Conservation (phyloP, 2,888 invertebrate species). For the Erynnis tages region DNA sequence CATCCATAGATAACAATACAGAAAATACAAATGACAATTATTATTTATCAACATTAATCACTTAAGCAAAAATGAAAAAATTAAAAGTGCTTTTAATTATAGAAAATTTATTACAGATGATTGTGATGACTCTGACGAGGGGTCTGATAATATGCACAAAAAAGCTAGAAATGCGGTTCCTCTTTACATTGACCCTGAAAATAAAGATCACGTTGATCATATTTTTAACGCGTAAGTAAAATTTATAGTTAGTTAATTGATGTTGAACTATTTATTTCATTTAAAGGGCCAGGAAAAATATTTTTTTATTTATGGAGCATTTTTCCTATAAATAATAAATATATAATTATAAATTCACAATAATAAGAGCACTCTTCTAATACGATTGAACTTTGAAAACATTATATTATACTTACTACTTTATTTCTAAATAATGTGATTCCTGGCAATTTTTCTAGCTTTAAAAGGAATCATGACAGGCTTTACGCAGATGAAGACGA, state of each 20-base stretch:
- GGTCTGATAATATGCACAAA: conserved; percentile 32
- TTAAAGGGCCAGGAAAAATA: too few species aligned
- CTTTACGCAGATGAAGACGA: conserved; percentile 44
- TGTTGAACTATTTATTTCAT: too few species aligned
- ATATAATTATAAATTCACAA: too few species aligned
- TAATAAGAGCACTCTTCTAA: too few species aligned
- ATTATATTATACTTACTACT: neutral
- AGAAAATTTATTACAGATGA: conserved; percentile 25
- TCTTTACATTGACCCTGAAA: conserved; percentile 40
- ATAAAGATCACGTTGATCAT: conserved; percentile 49
- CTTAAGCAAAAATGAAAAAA: neutral
- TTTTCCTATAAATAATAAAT: too few species aligned
- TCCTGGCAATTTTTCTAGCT: conserved; percentile 37
- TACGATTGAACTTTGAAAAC: too few species aligned
- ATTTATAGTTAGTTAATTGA: neutral
- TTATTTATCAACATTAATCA: too few species aligned
- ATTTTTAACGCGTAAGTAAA: conserved; percentile 52
- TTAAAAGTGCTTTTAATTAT: neutral
- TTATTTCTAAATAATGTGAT: neutral
- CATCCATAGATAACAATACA: too few species aligned
- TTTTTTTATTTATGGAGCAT: neutral
- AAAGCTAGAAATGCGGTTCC: conserved; percentile 31
- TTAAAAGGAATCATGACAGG: conserved; percentile 39
- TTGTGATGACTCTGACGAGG: conserved; percentile 23
- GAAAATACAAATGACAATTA: too few species aligned